phyloP scores from a whole-genome alignment of 2,797 vertebrate species.

The Gymnothorax reevesii region DNA sequence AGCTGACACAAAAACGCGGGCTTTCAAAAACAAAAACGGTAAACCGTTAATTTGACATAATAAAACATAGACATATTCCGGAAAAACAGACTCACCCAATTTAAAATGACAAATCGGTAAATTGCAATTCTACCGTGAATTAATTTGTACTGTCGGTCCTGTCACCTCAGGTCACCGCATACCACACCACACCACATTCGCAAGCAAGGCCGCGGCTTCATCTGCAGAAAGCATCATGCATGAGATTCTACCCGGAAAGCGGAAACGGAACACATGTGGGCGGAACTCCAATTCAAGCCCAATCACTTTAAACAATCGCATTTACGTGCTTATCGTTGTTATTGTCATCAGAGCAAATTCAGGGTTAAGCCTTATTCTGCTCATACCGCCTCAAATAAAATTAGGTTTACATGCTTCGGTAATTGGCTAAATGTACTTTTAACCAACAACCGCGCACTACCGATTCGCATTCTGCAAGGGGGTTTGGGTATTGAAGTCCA shows the following conservation, averaged over 20 bases:
- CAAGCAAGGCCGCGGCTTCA: neutral
- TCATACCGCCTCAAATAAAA: no score
- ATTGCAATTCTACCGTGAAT: neutral
- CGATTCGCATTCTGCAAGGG: no score
- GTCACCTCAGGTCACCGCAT: neutral
- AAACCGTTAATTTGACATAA: neutral
- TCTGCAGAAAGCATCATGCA: neutral
- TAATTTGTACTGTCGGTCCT: neutral
- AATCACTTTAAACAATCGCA: neutral
- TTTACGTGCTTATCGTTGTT: no score
- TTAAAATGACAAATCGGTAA: neutral
- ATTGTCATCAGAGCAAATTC: no score
- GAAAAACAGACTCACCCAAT: neutral
- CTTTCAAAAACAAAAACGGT: neutral
- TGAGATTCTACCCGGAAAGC: neutral
- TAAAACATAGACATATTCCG: no score
- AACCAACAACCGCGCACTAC: no score
- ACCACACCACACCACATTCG: neutral
- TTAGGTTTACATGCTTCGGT: no score
- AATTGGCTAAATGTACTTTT: no score
- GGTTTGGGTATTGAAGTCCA: no score
- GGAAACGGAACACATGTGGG: neutral
- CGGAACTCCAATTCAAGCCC: neutral
- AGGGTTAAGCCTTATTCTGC: no score
- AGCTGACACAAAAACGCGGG: slow-evolving; percentile 2